These are phyloP conservation scores for Oxycera nigricornis DNA, from an alignment of 2,888 invertebrate species.

Conservation along the genomic window DNA sequence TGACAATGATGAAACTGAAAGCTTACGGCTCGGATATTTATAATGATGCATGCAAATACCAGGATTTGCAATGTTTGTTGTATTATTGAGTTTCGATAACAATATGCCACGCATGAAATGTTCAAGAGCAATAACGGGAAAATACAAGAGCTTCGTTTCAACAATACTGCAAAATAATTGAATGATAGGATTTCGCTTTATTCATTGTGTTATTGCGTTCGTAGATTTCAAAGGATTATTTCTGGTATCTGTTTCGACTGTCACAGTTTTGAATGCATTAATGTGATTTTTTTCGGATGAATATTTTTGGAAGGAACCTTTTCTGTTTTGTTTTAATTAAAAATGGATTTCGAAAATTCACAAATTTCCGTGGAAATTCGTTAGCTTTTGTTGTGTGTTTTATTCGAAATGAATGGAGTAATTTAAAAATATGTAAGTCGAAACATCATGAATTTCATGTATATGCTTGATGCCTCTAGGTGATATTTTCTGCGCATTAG, in stretches of 20 bases:
- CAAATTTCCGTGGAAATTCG: too few relatives aligned
- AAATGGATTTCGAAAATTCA: too few relatives aligned
- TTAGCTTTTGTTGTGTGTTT: too few relatives aligned
- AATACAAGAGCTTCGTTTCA: not conserved
- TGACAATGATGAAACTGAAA: slow-evolving; percentile 1
- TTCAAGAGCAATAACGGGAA: not conserved
- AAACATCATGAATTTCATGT: too few relatives aligned
- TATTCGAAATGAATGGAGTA: too few relatives aligned
- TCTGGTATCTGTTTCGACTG: not conserved
- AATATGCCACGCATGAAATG: not conserved
- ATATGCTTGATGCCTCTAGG: too few relatives aligned
- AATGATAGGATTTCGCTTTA: slow-evolving; percentile 3
- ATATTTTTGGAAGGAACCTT: too few relatives aligned
- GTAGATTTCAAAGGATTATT: not conserved
- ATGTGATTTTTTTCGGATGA: too few relatives aligned
- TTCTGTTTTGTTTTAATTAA: too few relatives aligned
- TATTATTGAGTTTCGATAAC: not conserved
- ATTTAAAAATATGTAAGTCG: too few relatives aligned
- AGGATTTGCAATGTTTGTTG: not conserved
- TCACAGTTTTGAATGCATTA: not conserved
- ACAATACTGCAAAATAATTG: not conserved
- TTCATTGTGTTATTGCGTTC: not conserved
- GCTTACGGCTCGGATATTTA: not conserved
- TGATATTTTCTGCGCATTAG: too few relatives aligned
- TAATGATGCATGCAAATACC: not conserved